Evolutionary conservation across 2,797 vertebrate genomes (phyloP), one percentile per base, ranked within the genome.

Genomic region (Anas bahamensis): DNA sequence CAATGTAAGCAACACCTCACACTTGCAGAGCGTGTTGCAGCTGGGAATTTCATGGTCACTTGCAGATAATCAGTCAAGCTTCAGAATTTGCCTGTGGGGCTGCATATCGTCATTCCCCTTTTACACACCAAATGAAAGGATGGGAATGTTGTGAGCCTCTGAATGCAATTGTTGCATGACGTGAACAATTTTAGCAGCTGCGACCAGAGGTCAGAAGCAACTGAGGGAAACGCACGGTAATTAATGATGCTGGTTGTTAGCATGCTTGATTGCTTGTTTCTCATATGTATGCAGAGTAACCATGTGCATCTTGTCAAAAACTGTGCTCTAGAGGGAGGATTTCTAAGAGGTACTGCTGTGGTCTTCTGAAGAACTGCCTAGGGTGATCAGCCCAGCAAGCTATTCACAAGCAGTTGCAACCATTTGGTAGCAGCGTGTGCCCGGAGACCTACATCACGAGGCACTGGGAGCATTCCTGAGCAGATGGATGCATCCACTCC

Each of bases 241-340:
- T 88, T 55, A 66, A 55, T 5, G 8, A 22, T 59, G 37, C 65
- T 81, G 63, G 31, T 55, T 11, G 0, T 46, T 66, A 41, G 12
- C 61, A 7, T 1, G 4, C 37, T 57, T 1, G 0, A 6, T 41
- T 35, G 22, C 35, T 48, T 41, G 15, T 28, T 82, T 74, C 56
- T 44, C 7, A 12, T 17, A 17, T 3, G 0, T n/a, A 4, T 11
- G 28, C 28, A 71, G 50, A 41, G 69, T 5, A 33, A 61, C 17
- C 8, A 9, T n/a, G 53, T 10, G 64, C 53, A 26, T n/a, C 57
- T 42, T 14, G 4, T 26, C 52, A 8, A n/a, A 16, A 39, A 2
- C n/a, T 9, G 2, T 14, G 64, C 37, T n/a, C 42, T 53, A 50
- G 3, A 0, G 23, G 9, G 28, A 15, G 46, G 3, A 9, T 9